Conservation (phyloP, 2,113 vertebrate genomes). For the Oxyura jamaicensis region DNA sequence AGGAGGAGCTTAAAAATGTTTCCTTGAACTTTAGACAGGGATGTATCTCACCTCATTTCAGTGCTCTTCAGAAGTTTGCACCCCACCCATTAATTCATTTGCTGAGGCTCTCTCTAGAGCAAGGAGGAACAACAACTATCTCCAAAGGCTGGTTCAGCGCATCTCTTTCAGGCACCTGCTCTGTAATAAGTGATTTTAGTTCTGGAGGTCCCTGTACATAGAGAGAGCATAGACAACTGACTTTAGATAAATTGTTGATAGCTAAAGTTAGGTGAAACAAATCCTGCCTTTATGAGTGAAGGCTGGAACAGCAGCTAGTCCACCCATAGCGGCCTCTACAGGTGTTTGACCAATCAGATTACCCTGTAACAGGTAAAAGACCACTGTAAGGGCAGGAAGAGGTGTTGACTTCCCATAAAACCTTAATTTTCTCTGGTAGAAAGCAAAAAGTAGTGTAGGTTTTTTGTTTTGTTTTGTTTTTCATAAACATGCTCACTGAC, state of each 20-base stretch:
- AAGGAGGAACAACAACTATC: background rate
- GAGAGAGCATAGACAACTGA: background rate
- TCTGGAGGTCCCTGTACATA: background rate
- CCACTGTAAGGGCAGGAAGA: background rate
- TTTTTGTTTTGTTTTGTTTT: background rate
- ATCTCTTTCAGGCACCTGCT: background rate
- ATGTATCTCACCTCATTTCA: background rate
- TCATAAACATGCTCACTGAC: background rate
- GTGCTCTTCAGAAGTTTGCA: background rate
- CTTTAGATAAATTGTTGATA: background rate
- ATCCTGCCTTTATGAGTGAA: background rate
- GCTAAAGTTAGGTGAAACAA: background rate
- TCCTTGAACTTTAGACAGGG: background rate
- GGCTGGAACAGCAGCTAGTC: background rate
- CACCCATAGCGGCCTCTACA: background rate
- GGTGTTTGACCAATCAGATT: background rate
- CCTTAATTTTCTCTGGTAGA: background rate
- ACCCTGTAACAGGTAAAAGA: background rate
- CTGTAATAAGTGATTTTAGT: accelerated
- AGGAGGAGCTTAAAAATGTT: background rate
- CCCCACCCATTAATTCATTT: background rate
- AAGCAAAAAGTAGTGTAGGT: background rate
- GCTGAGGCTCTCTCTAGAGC: background rate
- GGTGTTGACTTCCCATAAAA: background rate
- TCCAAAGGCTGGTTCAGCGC: background rate